phyloP scores from a whole-genome alignment of 2,113 vertebrate genomes.

The Arothron firmamentum region DNA sequence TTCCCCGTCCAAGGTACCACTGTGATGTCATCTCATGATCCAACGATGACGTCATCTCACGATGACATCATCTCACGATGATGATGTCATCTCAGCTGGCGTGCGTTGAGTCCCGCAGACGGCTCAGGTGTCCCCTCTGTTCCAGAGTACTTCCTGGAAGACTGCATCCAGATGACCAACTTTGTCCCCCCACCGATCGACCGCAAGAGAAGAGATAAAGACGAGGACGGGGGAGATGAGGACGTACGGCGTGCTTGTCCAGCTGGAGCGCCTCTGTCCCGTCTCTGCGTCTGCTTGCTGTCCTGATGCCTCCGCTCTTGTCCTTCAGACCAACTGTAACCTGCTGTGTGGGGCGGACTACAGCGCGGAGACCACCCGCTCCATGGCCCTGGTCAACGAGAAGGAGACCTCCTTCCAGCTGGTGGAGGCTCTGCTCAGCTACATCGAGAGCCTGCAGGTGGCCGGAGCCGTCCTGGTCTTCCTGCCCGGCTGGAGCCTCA shows the following conservation, averaged over 20 bases:
- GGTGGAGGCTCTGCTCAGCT: constrained; percentile 89
- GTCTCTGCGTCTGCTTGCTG: background rate
- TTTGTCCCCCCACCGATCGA: constrained; percentile 89
- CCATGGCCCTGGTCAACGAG: constrained; percentile 89
- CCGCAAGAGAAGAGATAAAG: constrained; percentile 92
- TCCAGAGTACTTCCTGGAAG: constrained; percentile 93
- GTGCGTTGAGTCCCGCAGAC: background rate
- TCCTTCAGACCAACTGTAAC: constrained; percentile 86
- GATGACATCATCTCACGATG: background rate
- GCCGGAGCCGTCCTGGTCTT: constrained; percentile 89
- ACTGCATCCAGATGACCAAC: constrained; percentile 94
- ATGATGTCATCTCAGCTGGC: background rate
- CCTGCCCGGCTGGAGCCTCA: constrained; percentile 96
- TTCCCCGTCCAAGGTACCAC: constrained; percentile 87
- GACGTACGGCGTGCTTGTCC: constrained; percentile 74
- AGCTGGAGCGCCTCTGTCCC: too few species aligned
- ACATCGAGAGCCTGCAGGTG: constrained; percentile 89
- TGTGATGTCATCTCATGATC: background rate
- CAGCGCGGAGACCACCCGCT: constrained; percentile 81
- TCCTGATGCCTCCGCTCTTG: background rate
- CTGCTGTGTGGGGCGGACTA: constrained; percentile 85
- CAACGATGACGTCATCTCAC: background rate
- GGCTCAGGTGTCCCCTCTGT: background rate
- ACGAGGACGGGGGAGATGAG: constrained; percentile 88
- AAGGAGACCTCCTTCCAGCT: constrained; percentile 95